Conservation (phyloP, 2,113 vertebrate species). For the Piliocolobus tephrosceles region DNA sequence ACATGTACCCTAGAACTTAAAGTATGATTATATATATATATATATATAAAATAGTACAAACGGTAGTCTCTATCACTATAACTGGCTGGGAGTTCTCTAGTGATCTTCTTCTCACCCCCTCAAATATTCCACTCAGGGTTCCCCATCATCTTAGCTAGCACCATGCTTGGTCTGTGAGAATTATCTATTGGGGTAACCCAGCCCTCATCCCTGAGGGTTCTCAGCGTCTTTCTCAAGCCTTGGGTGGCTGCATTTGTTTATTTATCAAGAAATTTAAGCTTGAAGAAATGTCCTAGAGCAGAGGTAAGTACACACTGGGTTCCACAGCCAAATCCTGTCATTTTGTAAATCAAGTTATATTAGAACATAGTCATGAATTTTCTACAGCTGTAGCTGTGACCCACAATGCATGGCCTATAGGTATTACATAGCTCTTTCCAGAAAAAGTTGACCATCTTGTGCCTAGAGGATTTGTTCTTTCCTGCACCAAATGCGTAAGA, state of each 20-base stretch:
- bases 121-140: neutral
- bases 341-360: neutral
- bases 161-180: neutral
- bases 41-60: neutral
- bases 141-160: neutral
- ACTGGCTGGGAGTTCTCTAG: accelerated
- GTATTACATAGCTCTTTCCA: neutral
- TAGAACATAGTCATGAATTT: neutral
- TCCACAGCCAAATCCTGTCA: neutral
- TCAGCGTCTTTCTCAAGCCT: neutral
- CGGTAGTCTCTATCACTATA: neutral
- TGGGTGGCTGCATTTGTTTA: neutral
- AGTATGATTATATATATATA: no score
- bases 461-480: neutral
- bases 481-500: neutral
- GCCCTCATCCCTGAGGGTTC: neutral
- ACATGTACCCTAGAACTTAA: no score
- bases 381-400: neutral
- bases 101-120: neutral
- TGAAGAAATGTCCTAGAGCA: neutral
- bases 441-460: neutral
- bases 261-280: neutral
- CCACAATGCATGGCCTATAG: neutral
- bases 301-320: neutral
- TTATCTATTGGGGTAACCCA: neutral